phyloP scores from a whole-genome alignment of 1,140 invertebrate genomes.

The Acromyrmex echinatior region DNA sequence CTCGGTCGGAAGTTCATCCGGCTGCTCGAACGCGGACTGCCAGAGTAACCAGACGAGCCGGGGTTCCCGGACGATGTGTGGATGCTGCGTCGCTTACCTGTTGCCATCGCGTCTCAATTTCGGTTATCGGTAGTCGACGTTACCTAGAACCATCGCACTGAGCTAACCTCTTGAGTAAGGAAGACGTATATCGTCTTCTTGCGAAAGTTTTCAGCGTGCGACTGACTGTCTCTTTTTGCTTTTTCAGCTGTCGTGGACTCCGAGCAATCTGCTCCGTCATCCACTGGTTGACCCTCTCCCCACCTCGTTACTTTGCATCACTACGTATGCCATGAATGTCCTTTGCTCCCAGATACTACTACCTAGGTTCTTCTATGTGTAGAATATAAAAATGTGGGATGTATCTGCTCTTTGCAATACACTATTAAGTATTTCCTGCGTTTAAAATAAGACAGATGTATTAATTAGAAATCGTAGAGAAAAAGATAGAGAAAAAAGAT shows the following conservation, averaged over 20 bases:
- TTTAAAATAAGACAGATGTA: neutral
- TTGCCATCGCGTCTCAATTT: constrained; percentile 69
- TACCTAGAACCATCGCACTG: neutral
- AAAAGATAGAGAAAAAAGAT: neutral
- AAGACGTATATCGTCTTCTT: no score
- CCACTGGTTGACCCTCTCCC: constrained; percentile 28
- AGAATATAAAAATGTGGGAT: no score
- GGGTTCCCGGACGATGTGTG: constrained; percentile 66
- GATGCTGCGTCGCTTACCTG: constrained; percentile 74
- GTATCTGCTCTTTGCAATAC: neutral
- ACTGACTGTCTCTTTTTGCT: neutral
- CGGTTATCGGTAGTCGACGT: neutral
- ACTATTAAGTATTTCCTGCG: neutral
- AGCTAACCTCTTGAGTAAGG: constrained; percentile 15
- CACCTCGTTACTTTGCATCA: neutral
- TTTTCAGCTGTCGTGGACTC: neutral
- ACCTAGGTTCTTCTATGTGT: neutral
- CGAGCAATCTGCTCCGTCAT: constrained; percentile 34
- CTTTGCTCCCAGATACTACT: constrained; percentile 19
- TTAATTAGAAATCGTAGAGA: neutral
- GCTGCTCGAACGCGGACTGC: constrained; percentile 62
- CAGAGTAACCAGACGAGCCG: constrained; percentile 46
- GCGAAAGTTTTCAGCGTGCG: neutral
- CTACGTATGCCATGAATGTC: constrained; percentile 8
- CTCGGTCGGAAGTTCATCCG: constrained; percentile 87